phyloP scores from a whole-genome alignment of 2,888 invertebrate genomes.

The Amorpha juglandis region DNA sequence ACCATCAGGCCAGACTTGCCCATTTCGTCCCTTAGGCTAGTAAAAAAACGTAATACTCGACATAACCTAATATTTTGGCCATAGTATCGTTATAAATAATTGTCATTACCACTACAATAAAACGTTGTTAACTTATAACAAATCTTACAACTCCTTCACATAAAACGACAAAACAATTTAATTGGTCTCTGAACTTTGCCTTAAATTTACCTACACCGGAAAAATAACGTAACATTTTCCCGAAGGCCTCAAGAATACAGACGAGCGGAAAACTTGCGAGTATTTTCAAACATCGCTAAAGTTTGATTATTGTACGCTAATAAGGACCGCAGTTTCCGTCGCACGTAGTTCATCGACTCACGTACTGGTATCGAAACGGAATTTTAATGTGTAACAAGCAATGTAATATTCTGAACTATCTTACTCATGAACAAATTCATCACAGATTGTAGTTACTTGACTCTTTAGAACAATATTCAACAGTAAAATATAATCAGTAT shows the following conservation, averaged over 20 bases:
- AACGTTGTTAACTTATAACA: neutral
- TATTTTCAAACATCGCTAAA: conserved; percentile 29
- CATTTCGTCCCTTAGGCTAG: too few relatives aligned
- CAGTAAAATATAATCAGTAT: too few relatives aligned
- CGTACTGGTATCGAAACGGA: conserved; percentile 44
- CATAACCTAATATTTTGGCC: too few relatives aligned
- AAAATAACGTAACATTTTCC: neutral
- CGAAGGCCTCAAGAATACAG: neutral
- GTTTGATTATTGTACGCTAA: conserved; percentile 50
- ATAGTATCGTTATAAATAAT: too few relatives aligned
- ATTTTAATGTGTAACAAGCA: conserved; percentile 39
- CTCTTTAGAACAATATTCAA: too few relatives aligned
- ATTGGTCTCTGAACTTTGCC: neutral
- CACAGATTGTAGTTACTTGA: too few relatives aligned
- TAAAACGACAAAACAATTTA: neutral
- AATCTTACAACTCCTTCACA: neutral
- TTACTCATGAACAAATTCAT: too few relatives aligned
- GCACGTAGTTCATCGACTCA: conserved; percentile 56
- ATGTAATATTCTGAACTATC: too few relatives aligned
- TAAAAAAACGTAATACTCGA: too few relatives aligned
- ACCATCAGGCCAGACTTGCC: too few relatives aligned
- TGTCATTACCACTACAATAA: neutral
- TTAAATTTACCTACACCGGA: neutral
- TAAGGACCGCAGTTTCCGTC: conserved; percentile 44
- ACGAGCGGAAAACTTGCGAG: conserved; percentile 30